phyloP scores from a whole-genome alignment of 2,888 invertebrate genomes.

The Ephialtes manifestator region DNA sequence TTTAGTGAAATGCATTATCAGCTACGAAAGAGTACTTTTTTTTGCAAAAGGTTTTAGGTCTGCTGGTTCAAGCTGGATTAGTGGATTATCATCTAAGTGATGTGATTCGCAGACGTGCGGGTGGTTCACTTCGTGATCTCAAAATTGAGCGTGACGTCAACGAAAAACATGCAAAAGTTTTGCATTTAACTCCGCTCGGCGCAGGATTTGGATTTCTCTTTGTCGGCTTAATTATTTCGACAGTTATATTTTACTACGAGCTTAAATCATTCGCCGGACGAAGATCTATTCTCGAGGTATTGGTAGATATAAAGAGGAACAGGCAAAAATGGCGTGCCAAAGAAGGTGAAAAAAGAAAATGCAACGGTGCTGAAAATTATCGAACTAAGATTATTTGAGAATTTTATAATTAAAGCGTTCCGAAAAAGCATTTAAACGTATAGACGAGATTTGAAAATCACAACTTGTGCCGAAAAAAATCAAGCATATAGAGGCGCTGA shows the following conservation, averaged over 20 bases:
- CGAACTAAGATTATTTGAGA: too few species aligned
- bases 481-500: too few species aligned
- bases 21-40: too few species aligned
- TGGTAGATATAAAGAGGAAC: slow-evolving; percentile 21
- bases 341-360: neutral
- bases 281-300: neutral
- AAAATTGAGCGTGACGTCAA: slow-evolving; percentile 76
- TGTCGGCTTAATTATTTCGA: slow-evolving; percentile 75
- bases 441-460: too few species aligned
- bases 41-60: slow-evolving; percentile 68
- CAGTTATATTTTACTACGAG: slow-evolving; percentile 77
- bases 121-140: slow-evolving; percentile 76
- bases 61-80: slow-evolving; percentile 75
- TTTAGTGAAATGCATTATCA: too few species aligned
- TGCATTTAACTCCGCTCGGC: slow-evolving; percentile 78
- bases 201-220: slow-evolving; percentile 79
- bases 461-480: too few species aligned
- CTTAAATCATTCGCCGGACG: slow-evolving; percentile 59
- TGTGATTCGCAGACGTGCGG: slow-evolving; percentile 77
- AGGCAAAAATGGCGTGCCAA: neutral
- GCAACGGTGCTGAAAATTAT: too few species aligned
- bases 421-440: too few species aligned
- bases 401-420: too few species aligned
- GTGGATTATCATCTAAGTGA: slow-evolving; percentile 76
- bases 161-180: slow-evolving; percentile 70